A percentile compares a stretch with the other conserved stretches of the same genome.
These are phyloP conservation scores for Leptinotarsa defecta DNA, from an alignment of 1,140 invertebrate genomes.

Conservation along the genomic window DNA sequence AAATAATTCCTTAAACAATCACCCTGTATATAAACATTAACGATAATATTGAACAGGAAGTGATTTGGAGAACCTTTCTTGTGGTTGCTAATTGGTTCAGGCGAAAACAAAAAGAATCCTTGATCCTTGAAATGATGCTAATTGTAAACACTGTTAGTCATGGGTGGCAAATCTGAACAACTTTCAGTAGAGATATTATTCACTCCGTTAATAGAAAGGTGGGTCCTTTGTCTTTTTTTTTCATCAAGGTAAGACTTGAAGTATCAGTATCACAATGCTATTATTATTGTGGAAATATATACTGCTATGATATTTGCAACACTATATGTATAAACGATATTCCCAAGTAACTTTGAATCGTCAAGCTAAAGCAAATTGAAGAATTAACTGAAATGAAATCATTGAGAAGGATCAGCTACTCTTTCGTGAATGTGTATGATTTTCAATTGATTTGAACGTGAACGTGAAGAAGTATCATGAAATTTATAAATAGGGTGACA, in stretches of 20 bases:
- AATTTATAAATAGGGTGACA: too few relatives aligned
- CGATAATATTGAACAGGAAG: neutral
- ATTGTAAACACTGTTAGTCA: slow-evolving; percentile 18
- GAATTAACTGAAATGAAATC: too few relatives aligned
- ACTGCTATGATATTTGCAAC: neutral
- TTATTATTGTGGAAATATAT: neutral
- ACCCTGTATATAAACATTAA: too few relatives aligned
- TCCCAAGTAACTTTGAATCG: too few relatives aligned
- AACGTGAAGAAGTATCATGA: too few relatives aligned
- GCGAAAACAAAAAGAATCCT: slow-evolving; percentile 20
- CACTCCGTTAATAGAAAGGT: slow-evolving; percentile 11
- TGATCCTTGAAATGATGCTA: slow-evolving; percentile 28
- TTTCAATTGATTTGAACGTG: too few relatives aligned
- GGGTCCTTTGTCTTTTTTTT: slow-evolving; percentile 18
- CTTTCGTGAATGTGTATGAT: too few relatives aligned
- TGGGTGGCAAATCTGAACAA: slow-evolving; percentile 10
- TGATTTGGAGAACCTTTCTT: neutral
- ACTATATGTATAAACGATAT: neutral
- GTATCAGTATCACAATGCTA: neutral
- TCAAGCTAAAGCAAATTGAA: too few relatives aligned
- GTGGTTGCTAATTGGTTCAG: neutral
- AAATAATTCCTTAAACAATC: too few relatives aligned
- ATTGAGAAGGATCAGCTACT: too few relatives aligned
- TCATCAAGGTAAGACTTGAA: neutral
- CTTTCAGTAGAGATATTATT: slow-evolving; percentile 15